Base-by-base conservation (phyloP, 2,113 vertebrate species). In the Sylvilagus bachmani region DNA sequence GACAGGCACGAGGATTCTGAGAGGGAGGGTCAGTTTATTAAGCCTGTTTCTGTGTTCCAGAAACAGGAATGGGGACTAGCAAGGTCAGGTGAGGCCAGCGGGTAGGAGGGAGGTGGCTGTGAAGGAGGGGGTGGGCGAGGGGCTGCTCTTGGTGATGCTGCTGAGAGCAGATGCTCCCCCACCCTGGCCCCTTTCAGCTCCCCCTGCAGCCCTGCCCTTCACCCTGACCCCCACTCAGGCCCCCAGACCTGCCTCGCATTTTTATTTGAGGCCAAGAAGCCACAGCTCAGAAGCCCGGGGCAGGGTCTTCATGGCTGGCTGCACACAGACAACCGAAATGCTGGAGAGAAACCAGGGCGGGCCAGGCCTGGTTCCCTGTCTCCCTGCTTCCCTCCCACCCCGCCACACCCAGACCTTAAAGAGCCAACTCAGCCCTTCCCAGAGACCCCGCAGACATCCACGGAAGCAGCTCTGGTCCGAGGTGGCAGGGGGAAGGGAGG, bases 401-500 rank as follows among this genome's bases (percentile, higher is more conserved):
- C 82, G 51, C 95, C 21, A 3, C 11, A 24, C 33, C 44, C 55
- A 12, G 53, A 49, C 87, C 84, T 97, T 95, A 96, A 95, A 93
- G 77, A n/a, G 27, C 53, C 38, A 22, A 69, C 21, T 74, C n/a
- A 58, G 67, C 51, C 85, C 74, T 88, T 84, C 53, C 81, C 38
- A n/a, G 33, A 82, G 10, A 73, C 66, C 95, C 21, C 9, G 29
- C 61, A 69, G 58, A 74, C 51, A 21, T 27, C 79, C 58, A 29
- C 87, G 0, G 6, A 92, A 13, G 17, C 62, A 55, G 33, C 22
- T 21, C n/a, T 77, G 94, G 44, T 29, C 93, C 70, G 17, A 2
- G 19, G 17, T 24, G 33, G 70, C 24, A 77, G 31, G 5, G 24
- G 69, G n/a, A 71, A 53, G 29, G 49, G 29, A 53, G 10, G 67